phyloP scores from a whole-genome alignment of 2,113 vertebrate genomes.

The Porphyrio hochstetteri region DNA sequence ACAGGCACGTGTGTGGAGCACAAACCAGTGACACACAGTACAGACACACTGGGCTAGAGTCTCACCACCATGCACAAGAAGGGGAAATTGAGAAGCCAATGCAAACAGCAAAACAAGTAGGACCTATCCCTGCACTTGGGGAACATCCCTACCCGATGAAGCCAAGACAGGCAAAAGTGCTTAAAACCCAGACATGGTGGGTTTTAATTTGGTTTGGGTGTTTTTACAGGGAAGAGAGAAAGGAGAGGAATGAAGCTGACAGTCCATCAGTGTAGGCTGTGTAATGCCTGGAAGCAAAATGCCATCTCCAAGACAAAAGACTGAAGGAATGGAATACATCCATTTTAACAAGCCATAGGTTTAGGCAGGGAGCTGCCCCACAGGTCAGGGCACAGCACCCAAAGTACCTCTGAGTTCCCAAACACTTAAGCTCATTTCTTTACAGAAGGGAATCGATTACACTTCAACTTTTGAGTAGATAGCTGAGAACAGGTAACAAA shows the following conservation, averaged over 20 bases:
- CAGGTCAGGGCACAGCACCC: background rate
- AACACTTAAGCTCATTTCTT: background rate
- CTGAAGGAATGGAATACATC: background rate
- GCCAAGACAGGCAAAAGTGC: background rate
- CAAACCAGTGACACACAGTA: too few species aligned
- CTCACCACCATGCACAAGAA: background rate
- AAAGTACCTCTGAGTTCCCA: background rate
- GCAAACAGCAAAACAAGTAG: background rate
- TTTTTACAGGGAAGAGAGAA: background rate
- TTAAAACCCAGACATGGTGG: background rate
- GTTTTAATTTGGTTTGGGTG: background rate
- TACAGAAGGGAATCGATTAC: background rate
- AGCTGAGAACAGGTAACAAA: background rate
- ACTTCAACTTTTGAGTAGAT: background rate
- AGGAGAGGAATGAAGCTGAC: background rate
- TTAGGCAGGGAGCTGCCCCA: background rate
- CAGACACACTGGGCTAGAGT: background rate
- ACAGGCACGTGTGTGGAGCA: rapidly evolving
- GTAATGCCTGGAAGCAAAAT: background rate
- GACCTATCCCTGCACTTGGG: rapidly evolving
- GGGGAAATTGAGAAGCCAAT: background rate
- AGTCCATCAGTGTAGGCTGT: rapidly evolving
- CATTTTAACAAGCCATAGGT: background rate
- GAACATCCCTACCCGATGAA: background rate
- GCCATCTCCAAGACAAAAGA: background rate